Conservation (phyloP, 2,113 vertebrate species). For the Dipodomys merriami region DNA sequence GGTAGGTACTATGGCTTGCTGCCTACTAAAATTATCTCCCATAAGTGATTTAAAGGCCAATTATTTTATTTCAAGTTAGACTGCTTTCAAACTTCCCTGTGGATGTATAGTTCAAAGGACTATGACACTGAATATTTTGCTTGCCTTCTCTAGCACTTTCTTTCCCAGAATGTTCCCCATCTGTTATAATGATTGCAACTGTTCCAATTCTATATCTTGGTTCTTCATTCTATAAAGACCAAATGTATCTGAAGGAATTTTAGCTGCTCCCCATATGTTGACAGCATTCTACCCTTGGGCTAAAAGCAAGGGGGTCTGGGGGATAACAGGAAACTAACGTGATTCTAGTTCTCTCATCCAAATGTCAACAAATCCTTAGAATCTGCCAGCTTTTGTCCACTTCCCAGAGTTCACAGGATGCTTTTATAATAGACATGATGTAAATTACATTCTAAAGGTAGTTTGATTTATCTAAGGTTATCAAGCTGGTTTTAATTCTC, state of each 20-base stretch:
- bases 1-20: neutral
- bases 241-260: neutral
- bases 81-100: neutral
- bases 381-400: neutral
- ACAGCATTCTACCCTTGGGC: neutral
- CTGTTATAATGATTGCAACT: neutral
- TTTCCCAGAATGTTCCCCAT: neutral
- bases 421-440: neutral
- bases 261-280: neutral
- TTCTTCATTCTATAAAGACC: neutral
- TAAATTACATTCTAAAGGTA: slow-evolving; percentile 19
- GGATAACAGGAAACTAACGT: neutral
- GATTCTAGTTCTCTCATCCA: neutral
- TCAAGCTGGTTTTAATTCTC: neutral
- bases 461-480: neutral
- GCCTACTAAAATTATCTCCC: slow-evolving; percentile 13
- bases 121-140: neutral
- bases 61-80: neutral
- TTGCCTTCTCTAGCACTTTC: neutral
- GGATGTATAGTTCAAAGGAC: neutral
- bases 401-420: neutral
- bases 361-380: neutral
- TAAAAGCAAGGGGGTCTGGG: neutral
- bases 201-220: neutral
- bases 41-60: neutral